phyloP scores from a whole-genome alignment of 2,113 vertebrate genomes.

The Xenopus laevis region DNA sequence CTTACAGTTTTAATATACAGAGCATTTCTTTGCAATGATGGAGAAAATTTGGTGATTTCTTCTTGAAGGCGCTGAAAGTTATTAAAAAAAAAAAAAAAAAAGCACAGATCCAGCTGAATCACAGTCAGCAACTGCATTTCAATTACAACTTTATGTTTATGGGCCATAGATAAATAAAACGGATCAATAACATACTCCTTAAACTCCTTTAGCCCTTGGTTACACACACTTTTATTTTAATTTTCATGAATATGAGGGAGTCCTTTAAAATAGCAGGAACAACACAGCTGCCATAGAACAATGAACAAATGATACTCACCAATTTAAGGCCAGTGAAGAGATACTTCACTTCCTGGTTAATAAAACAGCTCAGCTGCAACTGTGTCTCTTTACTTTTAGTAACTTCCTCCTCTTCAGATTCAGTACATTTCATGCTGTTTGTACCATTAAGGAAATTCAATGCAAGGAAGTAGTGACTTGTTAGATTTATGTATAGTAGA shows the following conservation, averaged over 20 bases:
- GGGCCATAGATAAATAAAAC: no score
- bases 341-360: slow-evolving; percentile 98
- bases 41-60: slow-evolving; percentile 95
- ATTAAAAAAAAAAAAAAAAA: neutral
- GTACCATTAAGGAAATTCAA: slow-evolving; percentile 61
- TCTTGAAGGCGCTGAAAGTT: slow-evolving; percentile 87
- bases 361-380: slow-evolving; percentile 97
- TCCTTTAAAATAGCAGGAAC: neutral
- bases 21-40: slow-evolving; percentile 90
- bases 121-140: no score
- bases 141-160: no score
- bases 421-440: slow-evolving; percentile 95
- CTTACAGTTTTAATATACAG: slow-evolving; percentile 97
- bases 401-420: slow-evolving; percentile 91
- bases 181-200: no score
- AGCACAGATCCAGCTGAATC: no score
- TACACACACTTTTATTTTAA: no score
- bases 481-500: no score
- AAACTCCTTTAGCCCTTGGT: no score
- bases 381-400: slow-evolving; percentile 92
- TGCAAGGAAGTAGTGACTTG: neutral
- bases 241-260: neutral
- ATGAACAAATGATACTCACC: slow-evolving; percentile 64
- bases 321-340: slow-evolving; percentile 91
- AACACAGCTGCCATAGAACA: neutral